phyloP scores from a whole-genome alignment of 2,888 invertebrate species.

The Drosophila pseudotakahashii region DNA sequence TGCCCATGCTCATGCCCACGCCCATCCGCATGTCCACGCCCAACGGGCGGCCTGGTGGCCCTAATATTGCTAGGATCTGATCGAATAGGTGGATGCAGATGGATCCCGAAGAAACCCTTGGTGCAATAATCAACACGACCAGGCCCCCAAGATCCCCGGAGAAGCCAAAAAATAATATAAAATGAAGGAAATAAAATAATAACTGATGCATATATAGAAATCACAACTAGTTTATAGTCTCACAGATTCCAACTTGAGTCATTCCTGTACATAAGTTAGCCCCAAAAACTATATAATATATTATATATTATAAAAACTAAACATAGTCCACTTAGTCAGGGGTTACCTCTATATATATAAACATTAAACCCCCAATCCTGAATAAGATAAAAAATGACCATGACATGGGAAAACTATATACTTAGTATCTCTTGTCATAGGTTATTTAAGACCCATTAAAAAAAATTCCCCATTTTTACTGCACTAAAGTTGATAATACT shows the following conservation, averaged over 20 bases:
- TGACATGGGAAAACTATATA: conserved; percentile 6
- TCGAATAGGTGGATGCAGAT: conserved; percentile 68
- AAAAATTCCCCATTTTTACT: conserved; percentile 5
- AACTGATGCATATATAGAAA: background rate
- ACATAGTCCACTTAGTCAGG: conserved; percentile 38
- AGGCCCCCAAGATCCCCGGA: conserved; percentile 2
- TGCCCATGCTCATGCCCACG: conserved; percentile 72
- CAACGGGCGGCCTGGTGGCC: conserved; percentile 83
- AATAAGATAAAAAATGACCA: background rate
- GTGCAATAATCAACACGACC: conserved; percentile 67
- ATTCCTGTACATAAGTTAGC: conserved; percentile 40
- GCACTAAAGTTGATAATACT: conserved; percentile 59
- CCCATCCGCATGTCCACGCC: conserved; percentile 62
- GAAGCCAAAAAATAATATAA: conserved; percentile 14
- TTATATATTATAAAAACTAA: background rate
- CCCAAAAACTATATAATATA: conserved; percentile 11
- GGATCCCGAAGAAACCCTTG: conserved; percentile 42
- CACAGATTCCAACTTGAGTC: conserved; percentile 14
- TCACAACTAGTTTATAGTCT: conserved; percentile 20
- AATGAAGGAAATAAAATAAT: too few relatives aligned
- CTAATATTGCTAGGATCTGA: conserved; percentile 79
- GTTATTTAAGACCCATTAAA: conserved; percentile 4
- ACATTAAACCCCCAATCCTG: background rate
- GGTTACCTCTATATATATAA: conserved; percentile 12
- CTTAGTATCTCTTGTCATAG: conserved; percentile 12